These are phyloP conservation scores for Sebastolobus alascanus DNA, from an alignment of 2,797 vertebrate species.

Conservation along the genomic window DNA sequence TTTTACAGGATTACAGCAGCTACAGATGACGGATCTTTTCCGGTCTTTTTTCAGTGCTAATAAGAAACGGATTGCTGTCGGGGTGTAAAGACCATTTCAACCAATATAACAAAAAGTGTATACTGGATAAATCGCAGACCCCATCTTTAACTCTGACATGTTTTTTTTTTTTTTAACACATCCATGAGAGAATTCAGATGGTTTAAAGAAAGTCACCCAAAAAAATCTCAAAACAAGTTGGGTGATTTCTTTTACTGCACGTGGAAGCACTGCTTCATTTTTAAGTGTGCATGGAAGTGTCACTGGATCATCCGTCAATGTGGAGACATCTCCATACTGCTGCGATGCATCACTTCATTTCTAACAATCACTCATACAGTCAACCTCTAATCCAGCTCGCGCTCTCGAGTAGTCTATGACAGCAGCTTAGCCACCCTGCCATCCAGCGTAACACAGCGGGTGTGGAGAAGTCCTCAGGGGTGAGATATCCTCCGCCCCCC, in stretches of 20 bases:
- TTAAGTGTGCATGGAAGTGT: slow-evolving; percentile 46
- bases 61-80: too few species aligned
- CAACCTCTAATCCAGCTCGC: slow-evolving; percentile 76
- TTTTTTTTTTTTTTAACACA: not conserved
- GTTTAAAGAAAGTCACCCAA: not conserved
- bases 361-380: slow-evolving; percentile 67
- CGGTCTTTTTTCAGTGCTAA: too few species aligned
- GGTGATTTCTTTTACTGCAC: slow-evolving; percentile 17
- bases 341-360: slow-evolving; percentile 60
- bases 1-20: too few species aligned
- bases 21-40: too few species aligned
- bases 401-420: slow-evolving; percentile 77
- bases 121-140: too few species aligned
- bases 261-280: slow-evolving; percentile 23
- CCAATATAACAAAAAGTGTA: too few species aligned
- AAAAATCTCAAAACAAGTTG: not conserved
- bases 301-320: slow-evolving; percentile 66
- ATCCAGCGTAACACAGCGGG: slow-evolving; percentile 77
- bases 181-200: not conserved
- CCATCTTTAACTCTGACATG: not conserved
- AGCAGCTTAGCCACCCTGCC: slow-evolving; percentile 78
- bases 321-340: slow-evolving; percentile 61
- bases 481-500: slow-evolving; percentile 58
- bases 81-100: too few species aligned
- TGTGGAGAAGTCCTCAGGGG: slow-evolving; percentile 74